A percentile compares a stretch with the other conserved stretches of the same genome.
Evolutionary conservation across 2,888 invertebrate species (phyloP).

Genomic region (Theretra japonica): DNA sequence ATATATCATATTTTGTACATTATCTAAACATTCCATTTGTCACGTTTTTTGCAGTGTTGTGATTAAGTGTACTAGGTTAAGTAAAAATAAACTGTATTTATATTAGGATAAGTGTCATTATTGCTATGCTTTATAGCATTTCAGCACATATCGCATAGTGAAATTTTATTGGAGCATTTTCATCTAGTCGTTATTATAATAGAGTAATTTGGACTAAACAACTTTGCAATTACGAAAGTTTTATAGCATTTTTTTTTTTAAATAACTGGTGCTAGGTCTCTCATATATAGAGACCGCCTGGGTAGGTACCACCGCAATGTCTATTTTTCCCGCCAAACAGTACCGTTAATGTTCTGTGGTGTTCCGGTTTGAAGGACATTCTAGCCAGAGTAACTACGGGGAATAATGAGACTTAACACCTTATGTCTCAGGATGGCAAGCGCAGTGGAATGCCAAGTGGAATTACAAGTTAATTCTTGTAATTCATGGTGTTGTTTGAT

Average conservation of each 20-base stretch:
- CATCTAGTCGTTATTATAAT: constrained; percentile 49
- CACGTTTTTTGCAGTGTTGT: constrained; percentile 64
- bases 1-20: not conserved
- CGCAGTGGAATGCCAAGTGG: too few species aligned
- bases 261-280: too few species aligned
- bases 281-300: too few species aligned
- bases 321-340: too few species aligned
- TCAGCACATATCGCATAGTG: constrained; percentile 65
- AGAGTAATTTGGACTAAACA: not conserved
- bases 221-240: not conserved
- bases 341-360: too few species aligned
- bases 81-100: constrained; percentile 43
- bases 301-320: too few species aligned
- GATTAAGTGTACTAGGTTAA: constrained; percentile 56
- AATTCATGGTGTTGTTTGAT: too few species aligned
- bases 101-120: constrained; percentile 48
- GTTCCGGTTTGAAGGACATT: too few species aligned
- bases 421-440: too few species aligned
- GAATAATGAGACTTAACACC: too few species aligned
- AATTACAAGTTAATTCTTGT: too few species aligned
- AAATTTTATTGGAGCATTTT: constrained; percentile 39
- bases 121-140: constrained; percentile 59
- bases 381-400: too few species aligned
- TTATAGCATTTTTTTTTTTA: not conserved
- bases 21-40: constrained; percentile 19